These are phyloP conservation scores for Aphelenchoides avenae DNA, from an alignment of 1,140 invertebrate species.

Conservation along the genomic window DNA sequence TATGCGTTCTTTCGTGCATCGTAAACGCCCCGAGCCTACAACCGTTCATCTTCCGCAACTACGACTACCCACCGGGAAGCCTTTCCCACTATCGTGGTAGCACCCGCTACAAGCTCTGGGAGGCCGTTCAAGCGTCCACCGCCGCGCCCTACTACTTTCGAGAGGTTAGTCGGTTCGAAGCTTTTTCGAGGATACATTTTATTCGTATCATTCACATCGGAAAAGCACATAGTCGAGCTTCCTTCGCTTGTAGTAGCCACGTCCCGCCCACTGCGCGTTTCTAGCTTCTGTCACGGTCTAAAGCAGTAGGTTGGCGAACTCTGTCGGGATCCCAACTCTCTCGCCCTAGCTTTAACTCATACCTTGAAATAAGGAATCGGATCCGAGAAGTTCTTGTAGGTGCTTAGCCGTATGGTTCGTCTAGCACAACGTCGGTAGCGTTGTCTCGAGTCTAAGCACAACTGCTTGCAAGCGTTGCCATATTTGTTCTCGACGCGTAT, in stretches of 20 bases:
- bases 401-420: slow-evolving; percentile 22
- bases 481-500: slow-evolving; percentile 34
- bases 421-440: slow-evolving; percentile 30
- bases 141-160: slow-evolving; percentile 88
- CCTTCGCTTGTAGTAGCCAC: slow-evolving; percentile 25
- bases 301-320: neutral
- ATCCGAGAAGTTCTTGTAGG: slow-evolving; percentile 30
- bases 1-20: slow-evolving; percentile 61
- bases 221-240: slow-evolving; percentile 33
- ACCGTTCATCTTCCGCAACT: slow-evolving; percentile 82
- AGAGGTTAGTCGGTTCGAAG: slow-evolving; percentile 69
- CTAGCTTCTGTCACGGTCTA: slow-evolving; percentile 8
- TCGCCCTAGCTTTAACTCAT: neutral
- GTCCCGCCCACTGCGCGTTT: slow-evolving; percentile 26
- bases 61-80: slow-evolving; percentile 72
- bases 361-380: slow-evolving; percentile 27
- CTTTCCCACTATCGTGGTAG: slow-evolving; percentile 76
- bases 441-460: slow-evolving; percentile 24
- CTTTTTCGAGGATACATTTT: too few species aligned
- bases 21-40: slow-evolving; percentile 74
- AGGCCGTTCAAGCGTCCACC: slow-evolving; percentile 81
- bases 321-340: neutral
- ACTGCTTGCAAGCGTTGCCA: slow-evolving; percentile 34
- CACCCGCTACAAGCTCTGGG: slow-evolving; percentile 68
- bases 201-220: slow-evolving; percentile 64